phyloP scores from a whole-genome alignment of 1,140 invertebrate genomes.

The Lucilia sericata region DNA sequence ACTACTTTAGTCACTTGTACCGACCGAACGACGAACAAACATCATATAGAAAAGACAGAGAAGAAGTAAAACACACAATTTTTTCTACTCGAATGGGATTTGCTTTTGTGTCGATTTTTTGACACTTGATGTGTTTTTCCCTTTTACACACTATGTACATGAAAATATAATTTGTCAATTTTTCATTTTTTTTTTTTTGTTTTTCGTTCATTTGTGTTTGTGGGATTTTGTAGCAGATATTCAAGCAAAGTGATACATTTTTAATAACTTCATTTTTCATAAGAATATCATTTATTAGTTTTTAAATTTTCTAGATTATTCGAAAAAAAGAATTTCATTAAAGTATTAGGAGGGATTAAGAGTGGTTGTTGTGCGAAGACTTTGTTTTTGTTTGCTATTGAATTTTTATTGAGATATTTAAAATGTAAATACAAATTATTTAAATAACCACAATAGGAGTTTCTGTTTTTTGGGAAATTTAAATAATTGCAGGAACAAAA shows the following conservation, averaged over 20 bases:
- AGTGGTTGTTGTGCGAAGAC: not conserved
- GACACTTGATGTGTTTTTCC: constrained; percentile 19
- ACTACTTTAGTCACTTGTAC: not conserved
- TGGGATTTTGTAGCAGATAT: not conserved
- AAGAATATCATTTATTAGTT: constrained; percentile 5
- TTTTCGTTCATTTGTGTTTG: too few relatives aligned
- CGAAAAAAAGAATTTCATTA: not conserved
- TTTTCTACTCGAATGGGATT: constrained; percentile 16
- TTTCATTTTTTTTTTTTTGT: constrained; percentile 16
- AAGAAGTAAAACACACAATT: not conserved
- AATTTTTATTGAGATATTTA: not conserved
- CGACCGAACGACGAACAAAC: not conserved
- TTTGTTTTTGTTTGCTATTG: not conserved
- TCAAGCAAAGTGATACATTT: not conserved
- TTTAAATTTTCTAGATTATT: not conserved
- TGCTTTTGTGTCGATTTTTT: not conserved
- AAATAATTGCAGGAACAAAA: too few relatives aligned
- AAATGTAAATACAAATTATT: not conserved
- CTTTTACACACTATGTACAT: not conserved
- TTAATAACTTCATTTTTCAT: not conserved
- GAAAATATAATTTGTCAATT: constrained; percentile 14
- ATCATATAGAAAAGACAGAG: not conserved
- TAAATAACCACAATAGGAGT: not conserved
- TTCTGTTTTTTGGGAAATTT: too few relatives aligned
- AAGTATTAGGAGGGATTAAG: not conserved